phyloP scores from a whole-genome alignment of 2,888 invertebrate species.

The Trisateles emortualis region DNA sequence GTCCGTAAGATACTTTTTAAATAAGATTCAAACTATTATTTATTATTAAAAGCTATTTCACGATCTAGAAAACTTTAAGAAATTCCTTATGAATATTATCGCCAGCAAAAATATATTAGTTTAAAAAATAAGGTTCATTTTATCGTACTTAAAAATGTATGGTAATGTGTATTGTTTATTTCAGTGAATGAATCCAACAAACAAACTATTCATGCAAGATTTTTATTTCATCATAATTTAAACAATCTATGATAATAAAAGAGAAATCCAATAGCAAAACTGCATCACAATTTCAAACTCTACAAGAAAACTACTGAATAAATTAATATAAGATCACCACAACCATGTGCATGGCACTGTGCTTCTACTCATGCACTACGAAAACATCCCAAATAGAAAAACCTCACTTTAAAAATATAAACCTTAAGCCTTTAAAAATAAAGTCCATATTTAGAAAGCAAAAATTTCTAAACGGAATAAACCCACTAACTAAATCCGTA shows the following conservation, averaged over 20 bases:
- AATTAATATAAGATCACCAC: slow-evolving; percentile 73
- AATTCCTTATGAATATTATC: no score
- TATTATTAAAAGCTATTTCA: no score
- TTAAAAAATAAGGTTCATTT: no score
- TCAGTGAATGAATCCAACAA: slow-evolving; percentile 62
- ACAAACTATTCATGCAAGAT: slow-evolving; percentile 71
- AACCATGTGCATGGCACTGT: slow-evolving; percentile 83
- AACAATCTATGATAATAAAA: slow-evolving; percentile 75
- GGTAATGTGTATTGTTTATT: neutral
- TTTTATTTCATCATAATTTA: slow-evolving; percentile 37
- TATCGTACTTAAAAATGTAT: no score
- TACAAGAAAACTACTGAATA: slow-evolving; percentile 62
- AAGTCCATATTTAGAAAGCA: slow-evolving; percentile 38
- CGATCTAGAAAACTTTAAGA: no score
- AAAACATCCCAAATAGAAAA: slow-evolving; percentile 49
- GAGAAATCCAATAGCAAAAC: slow-evolving; percentile 78
- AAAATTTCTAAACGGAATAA: slow-evolving; percentile 10
- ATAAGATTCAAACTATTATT: no score
- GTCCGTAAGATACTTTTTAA: neutral
- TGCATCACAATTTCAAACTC: slow-evolving; percentile 78
- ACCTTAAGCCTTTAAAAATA: slow-evolving; percentile 23
- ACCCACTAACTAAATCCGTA: slow-evolving; percentile 42
- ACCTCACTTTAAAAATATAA: slow-evolving; percentile 32
- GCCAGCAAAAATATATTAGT: no score
- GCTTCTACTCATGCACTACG: slow-evolving; percentile 83